Percentiles rank a stretch among this genome's conserved stretches.
phyloP scores from a whole-genome alignment of 2,113 vertebrate genomes.

The Peromyscus leucopus region DNA sequence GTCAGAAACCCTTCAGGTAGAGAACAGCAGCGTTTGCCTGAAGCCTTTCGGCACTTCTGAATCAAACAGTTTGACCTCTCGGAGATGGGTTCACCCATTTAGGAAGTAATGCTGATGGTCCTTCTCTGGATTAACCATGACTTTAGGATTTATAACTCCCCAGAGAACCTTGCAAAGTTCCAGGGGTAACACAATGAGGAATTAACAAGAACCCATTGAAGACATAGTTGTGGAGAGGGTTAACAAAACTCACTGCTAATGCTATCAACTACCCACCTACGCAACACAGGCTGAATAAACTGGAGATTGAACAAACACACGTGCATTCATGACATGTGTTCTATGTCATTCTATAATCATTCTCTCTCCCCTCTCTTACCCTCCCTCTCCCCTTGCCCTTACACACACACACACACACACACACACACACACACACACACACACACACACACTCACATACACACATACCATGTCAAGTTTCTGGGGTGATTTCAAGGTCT shows the following conservation, averaged over 20 bases:
- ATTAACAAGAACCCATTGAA: neutral
- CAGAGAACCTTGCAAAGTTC: neutral
- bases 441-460: neutral
- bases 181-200: neutral
- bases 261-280: neutral
- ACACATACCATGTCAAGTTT: neutral
- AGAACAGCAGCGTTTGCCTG: neutral
- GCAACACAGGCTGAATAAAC: neutral
- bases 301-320: neutral
- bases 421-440: neutral
- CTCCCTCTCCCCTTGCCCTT: neutral
- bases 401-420: neutral
- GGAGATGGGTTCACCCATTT: neutral
- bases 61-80: neutral
- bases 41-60: neutral
- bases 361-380: neutral
- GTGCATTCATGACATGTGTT: neutral
- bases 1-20: neutral
- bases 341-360: neutral
- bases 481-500: neutral
- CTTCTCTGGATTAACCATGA: neutral
- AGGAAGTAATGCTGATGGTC: neutral
- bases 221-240: neutral
- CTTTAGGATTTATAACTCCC: neutral
- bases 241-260: neutral